These are phyloP conservation scores for Ochropleura plecta DNA, from an alignment of 2,888 invertebrate species.

Conservation along the genomic window DNA sequence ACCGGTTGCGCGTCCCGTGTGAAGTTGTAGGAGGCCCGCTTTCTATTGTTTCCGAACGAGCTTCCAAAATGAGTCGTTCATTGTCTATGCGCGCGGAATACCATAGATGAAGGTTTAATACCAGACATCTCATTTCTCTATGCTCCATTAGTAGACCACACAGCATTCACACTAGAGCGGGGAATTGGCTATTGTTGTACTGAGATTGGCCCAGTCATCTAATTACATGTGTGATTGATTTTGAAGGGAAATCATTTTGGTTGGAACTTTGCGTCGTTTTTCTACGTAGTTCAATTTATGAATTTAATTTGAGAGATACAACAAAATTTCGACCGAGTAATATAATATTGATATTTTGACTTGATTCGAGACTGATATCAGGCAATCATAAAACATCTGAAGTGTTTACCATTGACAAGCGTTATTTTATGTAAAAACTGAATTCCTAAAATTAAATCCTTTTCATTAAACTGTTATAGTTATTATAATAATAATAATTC, in stretches of 20 bases:
- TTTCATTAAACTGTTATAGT: slow-evolving; percentile 22
- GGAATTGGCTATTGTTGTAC: slow-evolving; percentile 80
- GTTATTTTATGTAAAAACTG: neutral
- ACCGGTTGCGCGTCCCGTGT: slow-evolving; percentile 78
- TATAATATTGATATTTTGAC: neutral
- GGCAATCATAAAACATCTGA: neutral
- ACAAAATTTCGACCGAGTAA: neutral
- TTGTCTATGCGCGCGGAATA: slow-evolving; percentile 75
- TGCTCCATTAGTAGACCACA: slow-evolving; percentile 78
- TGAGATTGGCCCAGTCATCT: slow-evolving; percentile 64
- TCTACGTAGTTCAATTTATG: slow-evolving; percentile 20
- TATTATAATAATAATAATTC: slow-evolving; percentile 33
- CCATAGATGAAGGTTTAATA: slow-evolving; percentile 81
- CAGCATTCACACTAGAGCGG: slow-evolving; percentile 69
- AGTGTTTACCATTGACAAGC: neutral
- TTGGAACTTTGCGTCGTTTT: slow-evolving; percentile 20
- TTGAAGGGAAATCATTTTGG: slow-evolving; percentile 49
- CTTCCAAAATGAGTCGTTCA: slow-evolving; percentile 72
- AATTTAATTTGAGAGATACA: slow-evolving; percentile 25
- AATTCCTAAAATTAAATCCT: slow-evolving; percentile 14
- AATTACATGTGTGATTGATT: slow-evolving; percentile 68
- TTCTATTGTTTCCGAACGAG: slow-evolving; percentile 83
- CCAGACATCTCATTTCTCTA: slow-evolving; percentile 75
- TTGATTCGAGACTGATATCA: neutral
- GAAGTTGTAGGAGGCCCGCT: slow-evolving; percentile 77